Conservation (phyloP, 2,113 vertebrate species). For the Cyprinodon tularosa region DNA sequence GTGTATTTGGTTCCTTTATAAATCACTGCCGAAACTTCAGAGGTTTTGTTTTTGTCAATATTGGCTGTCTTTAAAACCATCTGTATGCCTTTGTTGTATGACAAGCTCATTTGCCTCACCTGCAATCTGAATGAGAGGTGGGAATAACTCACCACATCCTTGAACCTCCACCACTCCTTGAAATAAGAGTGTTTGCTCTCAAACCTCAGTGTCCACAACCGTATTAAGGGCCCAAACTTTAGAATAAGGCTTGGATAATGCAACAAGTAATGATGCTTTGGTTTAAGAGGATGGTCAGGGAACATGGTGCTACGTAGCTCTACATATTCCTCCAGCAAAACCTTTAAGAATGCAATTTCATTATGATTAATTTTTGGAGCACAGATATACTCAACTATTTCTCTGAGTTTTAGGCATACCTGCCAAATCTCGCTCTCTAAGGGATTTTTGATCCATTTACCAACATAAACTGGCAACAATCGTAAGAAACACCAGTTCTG, state of each 20-base stretch:
- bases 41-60: not conserved
- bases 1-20: constrained; percentile 1
- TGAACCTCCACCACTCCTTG: not conserved
- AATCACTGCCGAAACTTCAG: not conserved
- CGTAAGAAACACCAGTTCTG: not conserved
- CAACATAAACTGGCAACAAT: not conserved
- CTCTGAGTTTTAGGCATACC: not conserved
- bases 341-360: not conserved
- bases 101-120: not conserved
- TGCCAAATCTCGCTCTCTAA: not conserved
- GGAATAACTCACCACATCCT: constrained; percentile 3
- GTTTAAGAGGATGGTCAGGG: not conserved
- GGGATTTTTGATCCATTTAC: not conserved
- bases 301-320: not conserved
- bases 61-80: not conserved
- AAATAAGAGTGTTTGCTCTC: not conserved
- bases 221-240: not conserved
- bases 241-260: not conserved
- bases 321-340: not conserved
- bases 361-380: not conserved
- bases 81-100: constrained; percentile 2
- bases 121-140: not conserved
- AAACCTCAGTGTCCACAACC: not conserved
- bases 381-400: not conserved
- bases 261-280: not conserved